A percentile compares a stretch with the other conserved stretches of the same genome.
phyloP scores from a whole-genome alignment of 1,140 invertebrate genomes.

The Leguminivora glycinivorella region DNA sequence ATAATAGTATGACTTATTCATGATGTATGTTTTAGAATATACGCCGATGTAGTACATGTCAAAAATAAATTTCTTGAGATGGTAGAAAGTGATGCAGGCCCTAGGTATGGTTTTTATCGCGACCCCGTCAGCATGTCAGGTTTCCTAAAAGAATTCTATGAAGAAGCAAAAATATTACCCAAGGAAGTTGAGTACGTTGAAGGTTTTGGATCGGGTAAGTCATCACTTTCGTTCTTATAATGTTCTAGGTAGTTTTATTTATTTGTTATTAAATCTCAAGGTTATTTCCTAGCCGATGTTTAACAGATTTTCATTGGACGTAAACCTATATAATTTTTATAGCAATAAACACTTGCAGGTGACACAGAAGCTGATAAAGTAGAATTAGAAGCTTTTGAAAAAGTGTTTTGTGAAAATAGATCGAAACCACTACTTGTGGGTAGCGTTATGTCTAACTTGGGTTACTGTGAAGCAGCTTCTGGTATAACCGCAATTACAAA shows the following conservation, averaged over 20 bases:
- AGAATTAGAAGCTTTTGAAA: conserved; percentile 50
- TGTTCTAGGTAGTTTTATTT: not conserved
- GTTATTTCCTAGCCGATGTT: no score
- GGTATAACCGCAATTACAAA: conserved; percentile 81
- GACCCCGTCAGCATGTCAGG: conserved; percentile 73
- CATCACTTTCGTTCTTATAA: not conserved
- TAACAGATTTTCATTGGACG: no score
- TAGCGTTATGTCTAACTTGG: conserved; percentile 87
- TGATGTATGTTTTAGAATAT: conserved; percentile 78
- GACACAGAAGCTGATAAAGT: conserved; percentile 60
- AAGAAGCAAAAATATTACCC: conserved; percentile 81
- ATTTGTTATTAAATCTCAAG: no score
- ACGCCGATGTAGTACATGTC: conserved; percentile 83
- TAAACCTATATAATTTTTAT: no score
- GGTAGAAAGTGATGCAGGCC: conserved; percentile 36
- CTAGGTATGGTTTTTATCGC: conserved; percentile 77
- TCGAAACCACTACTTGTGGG: conserved; percentile 82
- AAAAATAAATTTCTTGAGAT: conserved; percentile 78
- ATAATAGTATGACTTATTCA: not conserved
- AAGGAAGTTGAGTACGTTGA: conserved; percentile 85
- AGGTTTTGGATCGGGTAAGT: conserved; percentile 83
- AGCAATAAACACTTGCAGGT: conserved; percentile 47
- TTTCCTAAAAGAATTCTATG: conserved; percentile 82
- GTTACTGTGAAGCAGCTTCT: conserved; percentile 84
- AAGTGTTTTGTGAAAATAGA: conserved; percentile 65